Evolutionary conservation across 2,888 invertebrate species (phyloP).

Genomic region (Sipha maydis): DNA sequence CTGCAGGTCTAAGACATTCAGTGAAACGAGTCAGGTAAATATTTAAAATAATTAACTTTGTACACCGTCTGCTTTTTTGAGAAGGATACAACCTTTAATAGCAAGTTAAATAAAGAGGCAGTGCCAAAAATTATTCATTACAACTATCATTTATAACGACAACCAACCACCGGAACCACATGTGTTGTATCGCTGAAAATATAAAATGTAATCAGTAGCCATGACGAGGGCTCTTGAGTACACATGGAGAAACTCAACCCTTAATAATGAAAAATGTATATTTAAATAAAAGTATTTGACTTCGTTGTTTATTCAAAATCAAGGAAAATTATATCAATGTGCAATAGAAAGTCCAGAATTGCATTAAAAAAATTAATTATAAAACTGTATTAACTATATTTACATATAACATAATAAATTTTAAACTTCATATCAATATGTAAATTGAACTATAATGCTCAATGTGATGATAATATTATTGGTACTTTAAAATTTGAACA

Average conservation of each 20-base stretch:
- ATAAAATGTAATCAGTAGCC: neutral
- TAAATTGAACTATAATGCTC: neutral
- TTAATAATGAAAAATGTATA: neutral
- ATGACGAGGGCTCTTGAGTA: neutral
- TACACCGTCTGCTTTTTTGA: neutral
- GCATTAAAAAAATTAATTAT: neutral
- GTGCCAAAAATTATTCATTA: constrained; percentile 10
- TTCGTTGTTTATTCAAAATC: too few species aligned
- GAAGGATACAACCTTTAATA: neutral
- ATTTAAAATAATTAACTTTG: neutral
- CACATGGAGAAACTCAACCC: neutral
- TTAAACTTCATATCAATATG: neutral
- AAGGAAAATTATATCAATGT: too few species aligned
- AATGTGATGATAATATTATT: neutral
- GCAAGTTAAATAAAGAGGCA: neutral
- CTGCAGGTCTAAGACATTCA: neutral
- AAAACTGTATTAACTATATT: neutral
- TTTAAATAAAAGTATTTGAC: neutral
- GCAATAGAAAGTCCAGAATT: neutral
- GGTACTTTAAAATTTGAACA: too few species aligned
- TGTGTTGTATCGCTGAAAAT: constrained; percentile 19
- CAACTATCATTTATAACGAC: constrained; percentile 1
- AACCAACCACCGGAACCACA: constrained; percentile 32
- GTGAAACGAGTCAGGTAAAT: neutral
- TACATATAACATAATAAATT: neutral